A percentile compares a stretch with the other conserved stretches of the same genome.
These are phyloP conservation scores for Leuciscus idus DNA, from an alignment of 2,113 vertebrate genomes.

Conservation along the genomic window DNA sequence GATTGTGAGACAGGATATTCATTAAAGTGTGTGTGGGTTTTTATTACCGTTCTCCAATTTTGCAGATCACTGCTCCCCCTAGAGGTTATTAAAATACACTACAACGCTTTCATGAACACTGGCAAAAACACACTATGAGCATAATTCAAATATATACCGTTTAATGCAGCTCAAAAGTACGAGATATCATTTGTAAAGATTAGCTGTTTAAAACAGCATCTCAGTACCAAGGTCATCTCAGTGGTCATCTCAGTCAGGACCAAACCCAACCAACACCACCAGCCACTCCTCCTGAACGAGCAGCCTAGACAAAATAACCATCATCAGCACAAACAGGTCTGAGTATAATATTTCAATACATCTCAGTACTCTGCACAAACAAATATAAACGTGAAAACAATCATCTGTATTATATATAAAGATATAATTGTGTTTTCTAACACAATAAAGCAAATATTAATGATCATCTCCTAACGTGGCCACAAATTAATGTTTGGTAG, in stretches of 20 bases:
- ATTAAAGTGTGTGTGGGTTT: neutral
- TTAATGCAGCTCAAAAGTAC: neutral
- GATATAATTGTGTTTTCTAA: neutral
- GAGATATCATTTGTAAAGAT: neutral
- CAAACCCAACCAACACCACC: too few relatives aligned
- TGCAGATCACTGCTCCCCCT: constrained; percentile 58
- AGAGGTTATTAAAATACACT: constrained; percentile 31
- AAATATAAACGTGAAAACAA: neutral
- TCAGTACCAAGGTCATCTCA: too few relatives aligned
- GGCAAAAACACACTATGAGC: neutral
- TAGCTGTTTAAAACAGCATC: neutral
- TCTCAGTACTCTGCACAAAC: neutral
- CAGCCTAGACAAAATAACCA: too few relatives aligned
- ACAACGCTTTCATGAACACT: constrained; percentile 5
- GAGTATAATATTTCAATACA: neutral
- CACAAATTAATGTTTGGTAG: too few relatives aligned
- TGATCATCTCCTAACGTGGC: too few relatives aligned
- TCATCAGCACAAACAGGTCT: neutral
- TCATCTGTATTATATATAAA: neutral
- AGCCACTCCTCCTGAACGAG: too few relatives aligned
- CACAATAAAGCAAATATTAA: neutral
- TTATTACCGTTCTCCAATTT: neutral
- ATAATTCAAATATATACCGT: neutral
- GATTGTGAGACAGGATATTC: neutral
- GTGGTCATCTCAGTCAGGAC: too few relatives aligned